phyloP scores from a whole-genome alignment of 2,888 invertebrate species.

The Leucoma salicis region DNA sequence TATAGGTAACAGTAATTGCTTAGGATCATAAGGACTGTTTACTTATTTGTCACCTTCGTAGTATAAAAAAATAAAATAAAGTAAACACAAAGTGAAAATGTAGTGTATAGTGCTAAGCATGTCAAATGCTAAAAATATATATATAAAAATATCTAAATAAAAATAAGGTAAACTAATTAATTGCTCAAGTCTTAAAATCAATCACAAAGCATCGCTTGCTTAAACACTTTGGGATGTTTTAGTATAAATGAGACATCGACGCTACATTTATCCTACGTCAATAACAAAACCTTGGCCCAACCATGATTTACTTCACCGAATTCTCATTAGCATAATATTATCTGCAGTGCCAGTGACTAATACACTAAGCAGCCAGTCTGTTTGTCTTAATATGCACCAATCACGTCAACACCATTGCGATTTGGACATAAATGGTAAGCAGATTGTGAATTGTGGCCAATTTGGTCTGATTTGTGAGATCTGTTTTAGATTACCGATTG shows the following conservation, averaged over 20 bases:
- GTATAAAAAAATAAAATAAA: too few species aligned
- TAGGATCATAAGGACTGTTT: too few species aligned
- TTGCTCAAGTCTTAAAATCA: too few species aligned
- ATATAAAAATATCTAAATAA: too few species aligned
- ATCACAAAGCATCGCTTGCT: too few species aligned
- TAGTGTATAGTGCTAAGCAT: too few species aligned
- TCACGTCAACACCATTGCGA: slow-evolving; percentile 35
- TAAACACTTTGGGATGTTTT: too few species aligned
- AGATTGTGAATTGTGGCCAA: slow-evolving; percentile 16
- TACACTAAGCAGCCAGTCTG: slow-evolving; percentile 38
- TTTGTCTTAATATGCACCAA: slow-evolving; percentile 37
- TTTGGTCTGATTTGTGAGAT: slow-evolving; percentile 13
- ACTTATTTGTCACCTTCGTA: too few species aligned
- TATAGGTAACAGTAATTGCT: too few species aligned
- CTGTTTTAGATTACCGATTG: slow-evolving; percentile 1
- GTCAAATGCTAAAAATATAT: too few species aligned
- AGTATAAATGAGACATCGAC: not conserved
- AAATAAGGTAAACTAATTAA: too few species aligned
- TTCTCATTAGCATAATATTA: slow-evolving; percentile 56
- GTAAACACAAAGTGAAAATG: too few species aligned
- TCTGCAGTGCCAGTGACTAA: slow-evolving; percentile 59
- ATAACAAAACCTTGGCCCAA: slow-evolving; percentile 53
- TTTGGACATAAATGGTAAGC: slow-evolving; percentile 24
- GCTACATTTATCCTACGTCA: slow-evolving; percentile 29
- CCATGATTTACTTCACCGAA: slow-evolving; percentile 60